Evolutionary conservation across 2,797 vertebrate species (phyloP), one percentile per base, ranked within the genome.

Genomic region (Phoeniculus purpureus): DNA sequence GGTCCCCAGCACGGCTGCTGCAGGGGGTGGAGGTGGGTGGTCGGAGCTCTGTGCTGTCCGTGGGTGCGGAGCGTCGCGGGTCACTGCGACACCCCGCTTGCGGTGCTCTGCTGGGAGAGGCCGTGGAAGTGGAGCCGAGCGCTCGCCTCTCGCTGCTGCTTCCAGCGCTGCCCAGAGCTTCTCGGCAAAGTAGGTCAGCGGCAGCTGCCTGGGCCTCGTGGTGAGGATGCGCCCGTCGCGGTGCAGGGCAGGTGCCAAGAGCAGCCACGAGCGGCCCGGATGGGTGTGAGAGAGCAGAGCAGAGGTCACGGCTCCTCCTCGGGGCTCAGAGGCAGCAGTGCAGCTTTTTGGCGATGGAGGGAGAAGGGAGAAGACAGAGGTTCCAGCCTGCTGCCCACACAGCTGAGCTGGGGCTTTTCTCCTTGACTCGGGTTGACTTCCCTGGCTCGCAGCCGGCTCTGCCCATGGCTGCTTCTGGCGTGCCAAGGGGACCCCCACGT

Each of bases 11-110:
- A 25, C 18, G 1, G 4, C 48, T 5, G 3, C 29, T 26, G 6
- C 21, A 37, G 17, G 26, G 31, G 25, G 15, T 0, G 7, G n/a
- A 23, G 45, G 45, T 6, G 7, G n/a, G 34, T 1, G 4, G 12
- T 6, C 12, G 72, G 45, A n/a, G 58, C 55, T 34, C 62, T 16
- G 16, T 0, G 3, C 76, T 59, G 54, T 23, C 1, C 5, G 5
- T 54, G 26, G 2, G 15, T 17, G 50, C 31, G 1, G 23, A 29
- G 37, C 61, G 20, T 47, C 4, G 3, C 40, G 16, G 43, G 61
- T 48, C 6, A 0, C 66, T 2, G 4, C 0, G 2, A 8, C 11
- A 9, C 37, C 31, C 37, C 1, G 2, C 58, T 32, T n/a, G 21
- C 47, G 1, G 3, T 7, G 31, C n/a, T 54, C 17, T 23, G 21